Evolutionary conservation across 2,797 vertebrate genomes (phyloP), one percentile per base, ranked within the genome.

Genomic region (Acanthurus leucopareius): DNA sequence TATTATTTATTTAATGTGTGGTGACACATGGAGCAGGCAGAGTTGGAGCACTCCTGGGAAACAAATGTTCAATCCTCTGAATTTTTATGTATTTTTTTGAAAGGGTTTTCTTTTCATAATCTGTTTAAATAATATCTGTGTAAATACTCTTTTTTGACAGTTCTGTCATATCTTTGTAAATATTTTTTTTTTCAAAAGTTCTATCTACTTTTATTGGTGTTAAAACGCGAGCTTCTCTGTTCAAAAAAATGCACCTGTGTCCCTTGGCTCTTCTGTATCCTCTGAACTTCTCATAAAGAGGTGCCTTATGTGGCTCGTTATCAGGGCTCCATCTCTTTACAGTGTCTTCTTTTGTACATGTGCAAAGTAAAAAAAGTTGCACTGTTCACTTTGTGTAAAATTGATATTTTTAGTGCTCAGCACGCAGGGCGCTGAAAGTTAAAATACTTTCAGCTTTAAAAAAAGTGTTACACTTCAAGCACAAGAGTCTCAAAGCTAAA

Each of bases 161-260:
- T 48, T 73, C 56, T 61, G 67, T 77, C 67, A 69, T 75, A 80
- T 83, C 73, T 79, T 47, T 69, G 64, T 75, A 80, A 82, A 83
- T 61, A 64, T 64, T 68, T 42, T 62, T 85, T 73, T 47, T 76
- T 73, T 52, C 64, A 54, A 72, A 59, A 79, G 28, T 64, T 83
- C 75, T 77, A 70, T 82, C 78, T 75, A 22, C 56, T 85, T 83
- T 74, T 80, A 84, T 78, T 77, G 68, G 74, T 69, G 72, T 85
- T 59, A 83, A 61, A 78, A 80, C n/a, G 49, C 73, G 73, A 75
- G 68, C 78, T 80, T 45, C 58, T 69, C 63, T 57, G 44, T 82
- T 84, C 63, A 80, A 83, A 76, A 25, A 57, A 67, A 60, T 56
- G 40, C 54, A 52, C 56, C 64, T 45, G 60, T 82, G 71, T 86